phyloP scores from a whole-genome alignment of 1,140 invertebrate species.

The Coelopa frigida region DNA sequence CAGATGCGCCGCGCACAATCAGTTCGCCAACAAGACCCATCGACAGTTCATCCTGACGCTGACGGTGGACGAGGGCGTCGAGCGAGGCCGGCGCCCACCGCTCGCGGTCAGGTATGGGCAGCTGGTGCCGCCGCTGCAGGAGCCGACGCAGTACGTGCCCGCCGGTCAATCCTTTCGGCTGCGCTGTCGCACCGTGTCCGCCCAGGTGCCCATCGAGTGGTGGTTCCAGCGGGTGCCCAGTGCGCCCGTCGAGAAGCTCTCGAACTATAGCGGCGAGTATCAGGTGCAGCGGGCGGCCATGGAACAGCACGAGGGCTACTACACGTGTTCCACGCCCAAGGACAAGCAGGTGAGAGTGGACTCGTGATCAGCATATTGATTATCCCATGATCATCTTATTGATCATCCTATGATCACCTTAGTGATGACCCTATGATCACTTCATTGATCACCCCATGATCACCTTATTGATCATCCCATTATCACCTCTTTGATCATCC shows the following conservation, averaged over 20 bases:
- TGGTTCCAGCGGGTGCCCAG: slow-evolving; percentile 23
- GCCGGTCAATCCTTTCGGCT: slow-evolving; percentile 23
- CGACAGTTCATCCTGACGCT: slow-evolving; percentile 32
- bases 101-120: slow-evolving; percentile 15
- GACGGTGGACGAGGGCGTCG: slow-evolving; percentile 5
- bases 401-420: no score
- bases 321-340: slow-evolving; percentile 27
- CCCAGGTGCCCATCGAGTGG: slow-evolving; percentile 33
- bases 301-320: slow-evolving; percentile 26
- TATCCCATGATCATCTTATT: no score
- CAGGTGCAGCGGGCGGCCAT: slow-evolving; percentile 23
- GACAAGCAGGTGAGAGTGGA: slow-evolving; percentile 11
- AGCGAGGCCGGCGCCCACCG: slow-evolving; percentile 8
- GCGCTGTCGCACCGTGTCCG: slow-evolving; percentile 26
- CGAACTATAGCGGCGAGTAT: slow-evolving; percentile 31
- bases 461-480: no score
- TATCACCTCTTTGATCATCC: no score
- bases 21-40: slow-evolving; percentile 25
- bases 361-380: no score
- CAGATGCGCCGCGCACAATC: slow-evolving; percentile 39
- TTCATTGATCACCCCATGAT: no score
- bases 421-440: no score
- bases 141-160: slow-evolving; percentile 30
- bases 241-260: slow-evolving; percentile 18
- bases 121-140: slow-evolving; percentile 33